Conservation (phyloP, 2,113 vertebrate genomes). For the Notarius lentiginosus region DNA sequence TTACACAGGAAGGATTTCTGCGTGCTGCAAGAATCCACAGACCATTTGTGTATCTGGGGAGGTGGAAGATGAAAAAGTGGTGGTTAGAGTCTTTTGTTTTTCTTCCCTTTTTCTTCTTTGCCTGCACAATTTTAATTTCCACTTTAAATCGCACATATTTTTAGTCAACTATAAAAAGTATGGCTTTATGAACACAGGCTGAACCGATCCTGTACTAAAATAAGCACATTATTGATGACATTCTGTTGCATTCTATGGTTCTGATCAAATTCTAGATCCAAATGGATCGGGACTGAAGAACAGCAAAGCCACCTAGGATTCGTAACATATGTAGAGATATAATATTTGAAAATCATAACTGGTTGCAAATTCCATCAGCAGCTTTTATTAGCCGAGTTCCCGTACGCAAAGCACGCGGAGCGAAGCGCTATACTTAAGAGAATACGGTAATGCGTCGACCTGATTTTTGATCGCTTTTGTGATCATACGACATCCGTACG, state of each 20-base stretch:
- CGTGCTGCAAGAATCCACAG: constrained; percentile 73
- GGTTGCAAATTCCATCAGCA: not conserved
- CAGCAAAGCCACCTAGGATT: not conserved
- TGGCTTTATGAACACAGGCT: too few relatives aligned
- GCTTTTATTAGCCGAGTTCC: too few relatives aligned
- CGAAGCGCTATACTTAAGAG: too few relatives aligned
- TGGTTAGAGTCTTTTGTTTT: not conserved
- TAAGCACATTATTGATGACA: not conserved
- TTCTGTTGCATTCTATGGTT: not conserved
- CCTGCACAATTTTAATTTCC: not conserved
- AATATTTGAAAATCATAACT: not conserved
- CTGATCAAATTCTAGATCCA: not conserved
- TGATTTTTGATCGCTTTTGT: too few relatives aligned
- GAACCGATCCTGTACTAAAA: not conserved
- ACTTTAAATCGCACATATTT: not conserved
- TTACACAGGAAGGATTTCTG: constrained; percentile 84
- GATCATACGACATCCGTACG: too few relatives aligned
- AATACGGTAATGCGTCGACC: too few relatives aligned
- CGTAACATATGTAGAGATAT: not conserved
- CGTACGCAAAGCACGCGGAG: too few relatives aligned
- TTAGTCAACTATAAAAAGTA: not conserved
- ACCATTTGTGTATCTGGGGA: constrained; percentile 83
- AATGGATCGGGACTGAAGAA: not conserved
- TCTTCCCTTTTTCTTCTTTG: too few relatives aligned
- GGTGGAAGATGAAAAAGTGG: constrained; percentile 2